phyloP scores from a whole-genome alignment of 30 jellyfish, hydroid and myxozoan genomes.

The Mastigias papua region DNA sequence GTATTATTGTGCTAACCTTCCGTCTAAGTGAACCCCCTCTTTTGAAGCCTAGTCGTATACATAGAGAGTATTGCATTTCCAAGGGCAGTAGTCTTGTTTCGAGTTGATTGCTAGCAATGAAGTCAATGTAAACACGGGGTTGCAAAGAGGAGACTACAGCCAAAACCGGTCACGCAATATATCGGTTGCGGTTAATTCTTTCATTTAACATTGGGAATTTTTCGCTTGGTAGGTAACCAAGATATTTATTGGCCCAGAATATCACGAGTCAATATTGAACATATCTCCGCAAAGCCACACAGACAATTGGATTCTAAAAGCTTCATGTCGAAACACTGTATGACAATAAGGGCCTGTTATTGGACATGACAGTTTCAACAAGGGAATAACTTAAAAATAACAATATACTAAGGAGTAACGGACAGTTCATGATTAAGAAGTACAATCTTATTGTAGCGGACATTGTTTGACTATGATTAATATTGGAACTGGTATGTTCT shows the following conservation, averaged over 20 bases:
- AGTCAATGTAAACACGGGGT: background rate
- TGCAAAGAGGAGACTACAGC: background rate
- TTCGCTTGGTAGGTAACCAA: conserved; percentile 6
- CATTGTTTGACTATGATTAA: background rate
- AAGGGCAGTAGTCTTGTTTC: background rate
- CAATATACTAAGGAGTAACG: background rate
- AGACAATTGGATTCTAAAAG: conserved; percentile 6
- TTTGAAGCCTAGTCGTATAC: too few species aligned
- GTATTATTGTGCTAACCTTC: background rate
- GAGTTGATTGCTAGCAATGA: background rate
- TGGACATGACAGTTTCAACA: background rate
- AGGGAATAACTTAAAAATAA: background rate
- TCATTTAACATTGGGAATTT: background rate
- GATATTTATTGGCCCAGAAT: conserved; percentile 4
- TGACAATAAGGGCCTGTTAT: background rate
- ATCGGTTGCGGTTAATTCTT: background rate
- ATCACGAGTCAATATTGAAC: conserved; percentile 13
- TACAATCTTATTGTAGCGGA: background rate
- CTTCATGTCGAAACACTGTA: background rate
- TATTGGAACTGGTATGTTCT: background rate
- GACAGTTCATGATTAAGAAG: background rate
- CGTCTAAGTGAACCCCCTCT: background rate
- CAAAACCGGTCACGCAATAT: conserved; percentile 8
- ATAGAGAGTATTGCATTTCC: background rate
- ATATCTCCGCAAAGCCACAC: conserved; percentile 25